Percentiles rank a stretch among this genome's conserved stretches.
Evolutionary conservation across 2,113 vertebrate species (phyloP).

Genomic region (Sinocyclocheilus anshuiensis): DNA sequence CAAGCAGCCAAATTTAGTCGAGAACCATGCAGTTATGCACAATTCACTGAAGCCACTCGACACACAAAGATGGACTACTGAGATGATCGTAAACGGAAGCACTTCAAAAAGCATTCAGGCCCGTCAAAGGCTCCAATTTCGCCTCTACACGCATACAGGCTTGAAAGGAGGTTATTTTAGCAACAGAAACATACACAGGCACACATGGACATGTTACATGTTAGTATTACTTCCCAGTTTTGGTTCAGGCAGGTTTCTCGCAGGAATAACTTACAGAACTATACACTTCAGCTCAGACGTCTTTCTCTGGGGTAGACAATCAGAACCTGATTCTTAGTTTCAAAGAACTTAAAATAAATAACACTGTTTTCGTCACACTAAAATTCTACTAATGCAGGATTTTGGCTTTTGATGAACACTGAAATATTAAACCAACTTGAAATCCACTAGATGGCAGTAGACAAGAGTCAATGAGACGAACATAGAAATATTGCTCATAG

Average conservation of each 20-base stretch:
- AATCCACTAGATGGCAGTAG: conserved; percentile 16
- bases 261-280: conserved; percentile 58
- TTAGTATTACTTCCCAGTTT: conserved; percentile 53
- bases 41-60: conserved; percentile 25
- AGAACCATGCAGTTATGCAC: conserved; percentile 51
- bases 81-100: background rate
- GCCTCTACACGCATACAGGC: conserved; percentile 15
- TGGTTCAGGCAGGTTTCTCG: conserved; percentile 46
- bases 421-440: background rate
- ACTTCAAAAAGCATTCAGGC: conserved; percentile 3
- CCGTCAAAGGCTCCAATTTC: background rate
- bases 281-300: conserved; percentile 48
- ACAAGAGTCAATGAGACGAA: background rate
- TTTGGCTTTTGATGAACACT: background rate
- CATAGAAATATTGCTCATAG: background rate
- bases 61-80: conserved; percentile 36
- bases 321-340: conserved; percentile 49
- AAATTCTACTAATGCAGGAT: background rate
- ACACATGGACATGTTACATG: conserved; percentile 22
- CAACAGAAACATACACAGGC: conserved; percentile 3
- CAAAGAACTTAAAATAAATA: conserved; percentile 1
- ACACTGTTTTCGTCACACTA: background rate
- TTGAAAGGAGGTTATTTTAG: conserved; percentile 35
- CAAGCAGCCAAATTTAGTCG: background rate
- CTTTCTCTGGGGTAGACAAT: conserved; percentile 57